A percentile compares a stretch with the other conserved stretches of the same genome.
phyloP scores from a whole-genome alignment of 2,888 invertebrate species.

The Eupeodes latifasciatus region DNA sequence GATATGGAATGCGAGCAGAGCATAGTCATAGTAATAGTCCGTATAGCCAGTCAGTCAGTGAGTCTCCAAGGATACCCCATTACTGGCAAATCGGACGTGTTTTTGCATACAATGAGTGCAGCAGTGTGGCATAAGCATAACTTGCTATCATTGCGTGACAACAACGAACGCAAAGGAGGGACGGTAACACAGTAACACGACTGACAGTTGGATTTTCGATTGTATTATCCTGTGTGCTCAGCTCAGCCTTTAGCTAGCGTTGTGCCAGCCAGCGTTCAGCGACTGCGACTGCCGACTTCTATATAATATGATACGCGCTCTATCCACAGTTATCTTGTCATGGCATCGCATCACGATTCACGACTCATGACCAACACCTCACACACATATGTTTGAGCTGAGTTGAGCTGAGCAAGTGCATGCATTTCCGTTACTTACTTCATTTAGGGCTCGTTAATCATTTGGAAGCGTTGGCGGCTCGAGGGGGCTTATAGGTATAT shows the following conservation, averaged over 20 bases:
- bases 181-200: slow-evolving; percentile 33
- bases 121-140: slow-evolving; percentile 20
- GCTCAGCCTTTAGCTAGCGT: not conserved
- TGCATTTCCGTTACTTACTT: slow-evolving; percentile 62
- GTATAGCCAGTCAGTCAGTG: slow-evolving; percentile 42
- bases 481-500: not conserved
- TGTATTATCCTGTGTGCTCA: slow-evolving; percentile 51
- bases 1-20: slow-evolving; percentile 38
- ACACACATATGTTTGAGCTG: slow-evolving; percentile 9
- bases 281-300: not conserved
- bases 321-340: slow-evolving; percentile 40
- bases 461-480: not conserved
- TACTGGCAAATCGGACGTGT: slow-evolving; percentile 69
- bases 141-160: slow-evolving; percentile 59
- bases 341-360: slow-evolving; percentile 20
- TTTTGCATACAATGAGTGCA: slow-evolving; percentile 70
- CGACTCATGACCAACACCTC: slow-evolving; percentile 6
- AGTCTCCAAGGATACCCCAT: slow-evolving; percentile 65
- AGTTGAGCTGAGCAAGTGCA: slow-evolving; percentile 10
- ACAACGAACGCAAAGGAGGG: slow-evolving; percentile 57
- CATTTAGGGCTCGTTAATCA: slow-evolving; percentile 69
- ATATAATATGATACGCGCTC: no score
- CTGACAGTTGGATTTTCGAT: slow-evolving; percentile 47
- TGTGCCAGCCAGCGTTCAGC: slow-evolving; percentile 5
- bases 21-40: not conserved